These are phyloP conservation scores for Eupithecia dodoneata DNA, from an alignment of 2,888 invertebrate species.

Conservation along the genomic window DNA sequence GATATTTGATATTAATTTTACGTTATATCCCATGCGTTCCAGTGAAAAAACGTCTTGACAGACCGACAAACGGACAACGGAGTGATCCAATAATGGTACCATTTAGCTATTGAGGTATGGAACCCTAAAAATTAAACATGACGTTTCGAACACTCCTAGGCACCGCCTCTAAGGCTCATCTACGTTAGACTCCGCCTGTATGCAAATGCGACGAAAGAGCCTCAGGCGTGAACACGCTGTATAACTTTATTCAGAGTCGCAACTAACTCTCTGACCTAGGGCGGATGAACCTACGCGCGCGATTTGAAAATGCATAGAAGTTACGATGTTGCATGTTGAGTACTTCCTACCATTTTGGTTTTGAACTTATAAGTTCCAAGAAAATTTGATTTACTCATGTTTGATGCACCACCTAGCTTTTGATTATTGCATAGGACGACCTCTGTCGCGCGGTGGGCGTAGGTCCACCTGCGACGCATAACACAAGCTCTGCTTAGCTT, in stretches of 20 bases:
- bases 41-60: neutral
- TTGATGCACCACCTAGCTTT: neutral
- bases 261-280: constrained; percentile 34
- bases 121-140: constrained; percentile 17
- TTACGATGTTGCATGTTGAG: neutral
- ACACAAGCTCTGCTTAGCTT: too few species aligned
- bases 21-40: neutral
- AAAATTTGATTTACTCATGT: neutral
- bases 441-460: too few species aligned
- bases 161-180: constrained; percentile 67
- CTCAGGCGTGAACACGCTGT: constrained; percentile 51
- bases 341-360: neutral
- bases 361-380: neutral
- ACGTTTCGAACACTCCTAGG: constrained; percentile 34
- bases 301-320: neutral
- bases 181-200: constrained; percentile 76
- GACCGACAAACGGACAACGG: neutral
- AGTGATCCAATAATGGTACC: neutral
- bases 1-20: neutral
- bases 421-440: neutral
- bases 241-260: constrained; percentile 34
- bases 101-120: neutral
- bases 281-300: neutral
- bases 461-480: too few species aligned
- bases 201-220: constrained; percentile 75